Percentiles rank a stretch among this genome's conserved stretches.
These are phyloP conservation scores for Spialia ferax DNA, from an alignment of 2,888 invertebrate genomes.

Conservation along the genomic window DNA sequence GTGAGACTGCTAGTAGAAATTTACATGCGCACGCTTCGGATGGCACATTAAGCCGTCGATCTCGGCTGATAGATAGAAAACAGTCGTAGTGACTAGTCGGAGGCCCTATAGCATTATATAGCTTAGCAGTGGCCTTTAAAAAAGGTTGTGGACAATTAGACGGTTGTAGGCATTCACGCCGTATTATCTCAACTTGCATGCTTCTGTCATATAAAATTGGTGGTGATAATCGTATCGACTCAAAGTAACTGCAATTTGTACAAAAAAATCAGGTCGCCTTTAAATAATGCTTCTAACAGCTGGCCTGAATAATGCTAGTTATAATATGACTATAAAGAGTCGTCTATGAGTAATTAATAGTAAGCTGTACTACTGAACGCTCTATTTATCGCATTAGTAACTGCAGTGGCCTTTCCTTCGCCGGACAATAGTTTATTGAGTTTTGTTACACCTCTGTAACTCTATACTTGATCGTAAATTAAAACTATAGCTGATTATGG, in stretches of 20 bases:
- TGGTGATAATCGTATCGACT: background rate
- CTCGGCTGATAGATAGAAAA: no score
- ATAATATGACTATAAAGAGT: conserved; percentile 47
- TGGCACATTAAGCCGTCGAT: no score
- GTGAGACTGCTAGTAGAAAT: no score
- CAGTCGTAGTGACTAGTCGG: no score
- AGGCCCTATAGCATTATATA: no score
- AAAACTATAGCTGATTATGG: background rate
- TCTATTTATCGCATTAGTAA: conserved; percentile 67
- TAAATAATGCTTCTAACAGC: background rate
- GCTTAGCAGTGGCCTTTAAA: no score
- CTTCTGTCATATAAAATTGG: no score
- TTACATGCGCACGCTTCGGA: no score
- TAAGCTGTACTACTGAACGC: conserved; percentile 63
- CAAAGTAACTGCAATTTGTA: background rate
- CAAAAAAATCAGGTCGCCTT: background rate
- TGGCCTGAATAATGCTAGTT: background rate
- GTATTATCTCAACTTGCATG: no score
- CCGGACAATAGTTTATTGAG: conserved; percentile 78
- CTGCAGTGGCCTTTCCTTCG: conserved; percentile 65
- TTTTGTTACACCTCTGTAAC: conserved; percentile 60
- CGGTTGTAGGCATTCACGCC: no score
- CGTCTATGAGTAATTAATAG: conserved; percentile 66
- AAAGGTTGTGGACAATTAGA: no score
- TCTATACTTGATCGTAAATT: background rate